Base-by-base conservation (phyloP, 2,797 vertebrate genomes). In the Hippocampus kuda region DNA sequence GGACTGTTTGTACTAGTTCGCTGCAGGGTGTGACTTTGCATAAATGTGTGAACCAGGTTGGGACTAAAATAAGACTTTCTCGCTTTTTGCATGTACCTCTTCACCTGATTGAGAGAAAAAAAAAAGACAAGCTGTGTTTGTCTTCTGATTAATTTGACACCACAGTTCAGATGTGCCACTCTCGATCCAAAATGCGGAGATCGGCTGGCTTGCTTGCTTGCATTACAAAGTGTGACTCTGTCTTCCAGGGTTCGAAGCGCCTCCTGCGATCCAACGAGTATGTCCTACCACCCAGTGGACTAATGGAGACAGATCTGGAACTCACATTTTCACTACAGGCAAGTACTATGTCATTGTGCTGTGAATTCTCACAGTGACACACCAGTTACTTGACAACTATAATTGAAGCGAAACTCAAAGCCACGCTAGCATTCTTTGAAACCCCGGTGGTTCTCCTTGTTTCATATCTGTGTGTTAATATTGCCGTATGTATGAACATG, bases 241-340 rank as follows among this genome's bases (percentile, higher is more conserved):
- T 72, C 60, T 75, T 73, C 5, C 74, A 95, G 94, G 93, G 93
- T 73, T 95, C 94, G 3, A 95, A 95, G 79, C 87, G 94, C 79
- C 92, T 95, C 70, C 86, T 95, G 74, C 90, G 94, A 77, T 96
- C 94, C 53, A 96, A 95, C 56, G 94, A 96, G 75, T 96, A 95
- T 2, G 64, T 89, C 75, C 90, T 96, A 68, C 94, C 94, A 0
- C 93, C 94, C 66, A 91, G 89, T 7, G 94, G 94, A 70, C 88
- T 96, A 81, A 96, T 96, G 94, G 93, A 96, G 87, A 95, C 94
- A 0, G 93, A 95, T 79, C 91, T 95, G 83, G 94, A 95, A 86
- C 91, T 96, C 81, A 95, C 93, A 67, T 96, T 96, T 87, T 95
- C 94, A 46, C 87, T 95, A 74, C 94, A 95, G 94, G 94, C 93